phyloP scores from a whole-genome alignment of 2,113 vertebrate species.

The Podocnemis expansa region DNA sequence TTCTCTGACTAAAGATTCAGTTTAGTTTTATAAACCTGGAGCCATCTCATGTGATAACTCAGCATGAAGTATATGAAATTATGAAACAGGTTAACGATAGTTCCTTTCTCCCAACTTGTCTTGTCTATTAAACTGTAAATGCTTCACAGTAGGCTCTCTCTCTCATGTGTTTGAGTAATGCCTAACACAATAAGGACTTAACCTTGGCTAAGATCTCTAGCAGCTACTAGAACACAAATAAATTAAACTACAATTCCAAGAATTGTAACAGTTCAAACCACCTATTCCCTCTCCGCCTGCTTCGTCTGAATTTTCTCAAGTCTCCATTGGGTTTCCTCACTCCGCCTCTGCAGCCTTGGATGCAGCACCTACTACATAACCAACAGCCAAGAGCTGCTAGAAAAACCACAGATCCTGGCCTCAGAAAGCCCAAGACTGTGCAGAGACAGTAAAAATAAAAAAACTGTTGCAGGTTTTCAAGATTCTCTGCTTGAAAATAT shows the following conservation, averaged over 20 bases:
- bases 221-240: accelerated
- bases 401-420: background rate
- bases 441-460: accelerated
- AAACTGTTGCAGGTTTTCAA: conserved; percentile 8
- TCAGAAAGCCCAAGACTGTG: background rate
- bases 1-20: background rate
- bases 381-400: background rate
- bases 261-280: background rate
- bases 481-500: background rate
- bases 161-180: background rate
- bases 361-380: background rate
- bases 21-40: background rate
- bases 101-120: background rate
- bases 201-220: accelerated
- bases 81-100: accelerated
- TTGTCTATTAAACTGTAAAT: accelerated
- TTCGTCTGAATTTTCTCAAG: accelerated
- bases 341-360: background rate
- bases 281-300: background rate
- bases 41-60: background rate
- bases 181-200: background rate
- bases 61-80: background rate
- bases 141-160: background rate
- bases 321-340: accelerated
- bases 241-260: accelerated